Conservation (phyloP, 2,888 invertebrate genomes). For the Pardosa pseudoannulata region DNA sequence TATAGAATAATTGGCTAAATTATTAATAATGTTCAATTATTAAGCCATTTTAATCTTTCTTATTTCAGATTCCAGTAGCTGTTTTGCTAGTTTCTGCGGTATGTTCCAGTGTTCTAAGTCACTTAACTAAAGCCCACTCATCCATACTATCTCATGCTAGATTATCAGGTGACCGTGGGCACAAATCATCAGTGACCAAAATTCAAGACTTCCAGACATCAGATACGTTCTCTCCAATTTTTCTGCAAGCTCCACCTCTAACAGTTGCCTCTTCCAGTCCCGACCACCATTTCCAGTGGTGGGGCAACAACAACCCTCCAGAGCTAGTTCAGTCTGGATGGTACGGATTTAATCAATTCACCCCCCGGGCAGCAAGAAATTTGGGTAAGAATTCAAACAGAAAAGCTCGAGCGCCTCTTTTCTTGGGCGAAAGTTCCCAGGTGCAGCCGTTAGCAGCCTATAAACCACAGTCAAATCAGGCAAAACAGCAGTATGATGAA, state of each 20-base stretch:
- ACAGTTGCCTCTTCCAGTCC: neutral
- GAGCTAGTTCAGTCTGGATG: neutral
- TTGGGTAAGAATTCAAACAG: slow-evolving; percentile 5
- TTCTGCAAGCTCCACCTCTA: neutral
- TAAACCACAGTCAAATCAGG: neutral
- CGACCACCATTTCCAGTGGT: slow-evolving; percentile 11
- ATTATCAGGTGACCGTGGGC: neutral
- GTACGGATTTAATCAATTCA: slow-evolving; percentile 54
- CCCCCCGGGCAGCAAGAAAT: slow-evolving; percentile 48
- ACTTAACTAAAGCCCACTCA: neutral
- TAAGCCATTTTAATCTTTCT: neutral
- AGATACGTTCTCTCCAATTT: neutral
- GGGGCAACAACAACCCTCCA: neutral
- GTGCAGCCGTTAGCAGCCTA: slow-evolving; percentile 19
- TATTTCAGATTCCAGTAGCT: neutral
- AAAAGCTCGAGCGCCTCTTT: neutral
- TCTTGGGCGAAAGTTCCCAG: slow-evolving; percentile 46
- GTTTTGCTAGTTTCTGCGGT: neutral
- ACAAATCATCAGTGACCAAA: neutral
- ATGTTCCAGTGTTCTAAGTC: neutral
- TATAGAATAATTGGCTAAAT: too few species aligned
- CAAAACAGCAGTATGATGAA: neutral
- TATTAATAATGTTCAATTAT: too few species aligned
- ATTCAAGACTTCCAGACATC: neutral
- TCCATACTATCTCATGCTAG: neutral